A percentile compares a stretch with the other conserved stretches of the same genome.
phyloP scores from a whole-genome alignment of 2,888 invertebrate species.

The Rhynchonema sp. region DNA sequence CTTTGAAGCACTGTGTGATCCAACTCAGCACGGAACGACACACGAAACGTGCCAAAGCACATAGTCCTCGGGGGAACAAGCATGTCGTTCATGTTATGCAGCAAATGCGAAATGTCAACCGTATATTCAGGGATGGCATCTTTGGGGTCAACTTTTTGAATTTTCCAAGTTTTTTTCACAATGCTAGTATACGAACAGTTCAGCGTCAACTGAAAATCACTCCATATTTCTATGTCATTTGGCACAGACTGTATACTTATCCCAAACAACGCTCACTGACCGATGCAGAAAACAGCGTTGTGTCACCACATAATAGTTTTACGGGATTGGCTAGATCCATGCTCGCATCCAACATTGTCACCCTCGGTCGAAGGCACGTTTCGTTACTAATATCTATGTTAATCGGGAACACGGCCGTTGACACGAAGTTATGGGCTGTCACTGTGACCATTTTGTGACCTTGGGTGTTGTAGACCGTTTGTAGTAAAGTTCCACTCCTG shows the following conservation, averaged over 20 bases:
- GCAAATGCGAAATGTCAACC: not conserved
- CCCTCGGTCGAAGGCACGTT: not conserved
- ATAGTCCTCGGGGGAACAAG: not conserved
- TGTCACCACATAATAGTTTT: not conserved
- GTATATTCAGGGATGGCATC: not conserved
- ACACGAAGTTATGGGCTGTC: not conserved
- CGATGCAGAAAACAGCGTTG: not conserved
- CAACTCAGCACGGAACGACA: not conserved
- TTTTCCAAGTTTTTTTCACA: not conserved
- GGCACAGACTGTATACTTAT: too few relatives aligned
- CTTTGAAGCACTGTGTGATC: not conserved
- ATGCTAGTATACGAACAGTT: not conserved
- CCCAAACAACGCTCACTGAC: too few relatives aligned
- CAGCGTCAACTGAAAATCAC: not conserved
- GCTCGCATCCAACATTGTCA: not conserved
- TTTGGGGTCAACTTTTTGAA: not conserved
- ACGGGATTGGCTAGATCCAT: not conserved
- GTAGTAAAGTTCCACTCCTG: too few relatives aligned
- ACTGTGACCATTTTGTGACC: too few relatives aligned
- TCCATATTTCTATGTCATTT: too few relatives aligned
- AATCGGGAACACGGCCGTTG: not conserved
- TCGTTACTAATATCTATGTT: not conserved
- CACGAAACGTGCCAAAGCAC: not conserved
- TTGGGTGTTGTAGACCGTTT: too few relatives aligned
- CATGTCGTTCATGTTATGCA: not conserved